Conservation (phyloP, 2,797 vertebrate genomes). For the Sphenopsis melanotis region DNA sequence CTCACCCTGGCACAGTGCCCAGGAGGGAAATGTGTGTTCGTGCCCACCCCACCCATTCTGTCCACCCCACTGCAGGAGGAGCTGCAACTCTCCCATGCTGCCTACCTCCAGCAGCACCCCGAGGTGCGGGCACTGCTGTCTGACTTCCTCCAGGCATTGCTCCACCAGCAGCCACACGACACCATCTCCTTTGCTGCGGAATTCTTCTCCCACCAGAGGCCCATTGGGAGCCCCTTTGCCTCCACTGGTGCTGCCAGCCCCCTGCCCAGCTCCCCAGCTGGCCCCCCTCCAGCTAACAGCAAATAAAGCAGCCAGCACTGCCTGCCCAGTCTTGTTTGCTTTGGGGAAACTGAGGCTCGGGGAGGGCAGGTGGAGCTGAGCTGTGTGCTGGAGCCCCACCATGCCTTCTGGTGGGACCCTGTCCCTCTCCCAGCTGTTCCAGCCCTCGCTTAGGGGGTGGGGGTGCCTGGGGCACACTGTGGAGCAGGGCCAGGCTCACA, state of each 20-base stretch:
- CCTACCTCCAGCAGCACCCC: conserved; percentile 83
- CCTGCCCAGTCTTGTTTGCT: not conserved
- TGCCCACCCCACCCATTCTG: not conserved
- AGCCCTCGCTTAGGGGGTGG: not conserved
- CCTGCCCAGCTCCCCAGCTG: not conserved
- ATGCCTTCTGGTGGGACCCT: not conserved
- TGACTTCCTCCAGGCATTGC: conserved; percentile 89
- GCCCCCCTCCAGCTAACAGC: rapidly evolving
- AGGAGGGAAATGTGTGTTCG: rapidly evolving
- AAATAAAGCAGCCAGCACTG: not conserved
- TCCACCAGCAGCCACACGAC: conserved; percentile 83
- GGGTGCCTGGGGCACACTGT: no score
- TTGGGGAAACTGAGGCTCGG: not conserved
- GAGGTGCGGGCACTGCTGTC: conserved; percentile 82
- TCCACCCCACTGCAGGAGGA: conserved; percentile 76
- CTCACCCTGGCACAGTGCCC: not conserved
- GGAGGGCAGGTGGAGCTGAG: not conserved
- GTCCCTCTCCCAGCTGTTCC: not conserved
- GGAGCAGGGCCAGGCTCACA: not conserved
- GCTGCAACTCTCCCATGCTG: conserved; percentile 77
- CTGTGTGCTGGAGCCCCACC: not conserved
- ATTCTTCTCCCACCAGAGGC: conserved; percentile 72
- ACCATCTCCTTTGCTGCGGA: conserved; percentile 82
- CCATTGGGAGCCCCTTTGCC: not conserved
- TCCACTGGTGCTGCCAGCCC: not conserved